Evolutionary conservation across 2,797 vertebrate genomes (phyloP).

Genomic region (Oophaga sylvatica): DNA sequence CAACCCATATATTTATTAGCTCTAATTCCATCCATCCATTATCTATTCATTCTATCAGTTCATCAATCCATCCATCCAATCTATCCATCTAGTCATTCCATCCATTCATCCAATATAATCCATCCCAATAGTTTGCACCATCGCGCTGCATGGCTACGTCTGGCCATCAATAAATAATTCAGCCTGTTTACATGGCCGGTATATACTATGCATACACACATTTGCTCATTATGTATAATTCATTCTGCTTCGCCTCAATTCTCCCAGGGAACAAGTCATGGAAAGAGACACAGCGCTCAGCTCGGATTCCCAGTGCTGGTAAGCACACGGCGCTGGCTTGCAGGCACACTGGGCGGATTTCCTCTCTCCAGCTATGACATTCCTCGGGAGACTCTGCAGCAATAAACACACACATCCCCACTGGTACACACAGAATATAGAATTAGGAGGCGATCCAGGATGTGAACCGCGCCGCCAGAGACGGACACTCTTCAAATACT

Average conservation of each 20-base stretch:
- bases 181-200: background rate
- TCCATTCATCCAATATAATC: background rate
- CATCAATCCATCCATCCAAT: no score
- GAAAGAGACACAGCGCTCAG: background rate
- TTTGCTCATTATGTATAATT: slow-evolving; percentile 31
- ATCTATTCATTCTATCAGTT: no score
- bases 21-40: no score
- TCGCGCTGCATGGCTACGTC: background rate
- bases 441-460: slow-evolving; percentile 66
- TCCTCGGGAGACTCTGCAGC: slow-evolving; percentile 56
- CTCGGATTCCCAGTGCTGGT: slow-evolving; percentile 22
- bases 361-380: slow-evolving; percentile 57
- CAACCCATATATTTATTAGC: no score
- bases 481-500: slow-evolving; percentile 19
- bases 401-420: slow-evolving; percentile 67
- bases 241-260: slow-evolving; percentile 13
- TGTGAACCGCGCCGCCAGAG: slow-evolving; percentile 61
- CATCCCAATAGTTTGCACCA: no score
- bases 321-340: slow-evolving; percentile 1
- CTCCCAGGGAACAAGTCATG: slow-evolving; percentile 16
- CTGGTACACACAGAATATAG: slow-evolving; percentile 69
- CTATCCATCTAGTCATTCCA: no score
- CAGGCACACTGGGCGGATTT: slow-evolving; percentile 46
- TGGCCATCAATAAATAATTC: background rate
- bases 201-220: slow-evolving; percentile 24